phyloP scores from a whole-genome alignment of 2,113 vertebrate genomes.

The Nerophis ophidion region DNA sequence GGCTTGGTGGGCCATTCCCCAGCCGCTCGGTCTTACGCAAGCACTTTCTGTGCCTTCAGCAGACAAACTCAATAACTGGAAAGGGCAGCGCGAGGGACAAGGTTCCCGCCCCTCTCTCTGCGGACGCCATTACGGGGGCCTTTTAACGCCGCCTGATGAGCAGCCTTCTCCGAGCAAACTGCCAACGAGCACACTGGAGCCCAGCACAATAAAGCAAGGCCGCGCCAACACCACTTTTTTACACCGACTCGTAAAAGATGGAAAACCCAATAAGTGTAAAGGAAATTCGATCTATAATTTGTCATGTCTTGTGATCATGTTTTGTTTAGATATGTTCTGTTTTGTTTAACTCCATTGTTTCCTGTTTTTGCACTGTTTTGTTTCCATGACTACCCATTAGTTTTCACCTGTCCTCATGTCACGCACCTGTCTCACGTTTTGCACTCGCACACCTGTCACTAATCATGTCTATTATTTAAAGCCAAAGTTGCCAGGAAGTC shows the following conservation, averaged over 20 bases:
- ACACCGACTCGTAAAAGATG: slow-evolving; percentile 47
- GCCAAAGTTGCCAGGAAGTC: too few species aligned
- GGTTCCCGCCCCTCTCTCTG: slow-evolving; percentile 41
- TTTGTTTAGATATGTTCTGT: too few species aligned
- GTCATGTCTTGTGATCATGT: too few species aligned
- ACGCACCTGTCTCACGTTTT: too few species aligned
- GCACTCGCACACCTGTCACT: too few species aligned
- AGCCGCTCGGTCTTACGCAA: slow-evolving; percentile 9
- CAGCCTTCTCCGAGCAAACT: slow-evolving; percentile 16
- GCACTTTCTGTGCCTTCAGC: slow-evolving; percentile 53
- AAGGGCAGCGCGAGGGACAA: slow-evolving; percentile 51
- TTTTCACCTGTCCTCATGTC: too few species aligned
- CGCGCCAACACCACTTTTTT: slow-evolving; percentile 16
- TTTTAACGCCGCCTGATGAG: slow-evolving; percentile 42
- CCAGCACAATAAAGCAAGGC: slow-evolving; percentile 30
- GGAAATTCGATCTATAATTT: slow-evolving; percentile 38
- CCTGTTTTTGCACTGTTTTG: too few species aligned
- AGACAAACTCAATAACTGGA: slow-evolving; percentile 62
- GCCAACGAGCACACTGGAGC: slow-evolving; percentile 23
- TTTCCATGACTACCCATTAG: too few species aligned
- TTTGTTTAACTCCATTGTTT: too few species aligned
- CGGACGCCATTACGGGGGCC: slow-evolving; percentile 45
- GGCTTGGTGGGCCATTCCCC: slow-evolving; percentile 26
- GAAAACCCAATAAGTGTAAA: slow-evolving; percentile 40
- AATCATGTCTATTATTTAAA: too few species aligned